Percentiles rank a stretch among this genome's conserved stretches.
Evolutionary conservation across 2,113 vertebrate genomes (phyloP).

Genomic region (Pycnonotus jocosus): DNA sequence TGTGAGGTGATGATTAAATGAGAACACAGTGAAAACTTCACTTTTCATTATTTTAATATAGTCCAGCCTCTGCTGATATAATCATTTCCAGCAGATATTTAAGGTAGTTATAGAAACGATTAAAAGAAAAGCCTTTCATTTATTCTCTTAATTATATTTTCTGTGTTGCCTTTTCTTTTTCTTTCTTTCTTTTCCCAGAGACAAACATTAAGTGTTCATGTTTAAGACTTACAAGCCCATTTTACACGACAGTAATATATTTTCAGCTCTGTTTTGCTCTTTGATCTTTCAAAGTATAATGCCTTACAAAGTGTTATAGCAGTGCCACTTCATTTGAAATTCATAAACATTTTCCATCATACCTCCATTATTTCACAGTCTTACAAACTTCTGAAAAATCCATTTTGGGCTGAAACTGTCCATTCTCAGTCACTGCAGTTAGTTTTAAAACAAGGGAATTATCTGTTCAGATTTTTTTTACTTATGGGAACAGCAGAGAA

Average conservation of each 20-base stretch:
- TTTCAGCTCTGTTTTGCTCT: not conserved
- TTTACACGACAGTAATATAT: conserved; percentile 29
- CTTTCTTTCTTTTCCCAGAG: not conserved
- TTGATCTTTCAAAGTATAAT: conserved; percentile 35
- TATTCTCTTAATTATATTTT: conserved; percentile 59
- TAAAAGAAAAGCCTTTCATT: conserved; percentile 59
- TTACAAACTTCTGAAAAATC: not conserved
- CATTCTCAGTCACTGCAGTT: not conserved
- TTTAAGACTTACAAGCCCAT: conserved; percentile 22
- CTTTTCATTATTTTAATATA: conserved; percentile 62
- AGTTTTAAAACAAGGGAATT: not conserved
- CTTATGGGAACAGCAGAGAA: not conserved
- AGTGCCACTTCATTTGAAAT: not conserved
- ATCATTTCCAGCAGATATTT: conserved; percentile 55
- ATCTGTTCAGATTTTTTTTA: not conserved
- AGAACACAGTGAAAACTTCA: conserved; percentile 55
- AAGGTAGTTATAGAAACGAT: conserved; percentile 47
- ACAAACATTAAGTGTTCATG: not conserved
- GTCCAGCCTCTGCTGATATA: conserved; percentile 22
- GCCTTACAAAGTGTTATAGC: not conserved
- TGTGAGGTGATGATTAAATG: conserved; percentile 64
- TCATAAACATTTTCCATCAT: conserved; percentile 1
- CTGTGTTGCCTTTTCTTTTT: not conserved
- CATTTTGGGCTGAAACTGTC: not conserved
- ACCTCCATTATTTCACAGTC: not conserved